These are phyloP conservation scores for Aphis craccivora DNA, from an alignment of 1,140 invertebrate genomes.

Conservation along the genomic window DNA sequence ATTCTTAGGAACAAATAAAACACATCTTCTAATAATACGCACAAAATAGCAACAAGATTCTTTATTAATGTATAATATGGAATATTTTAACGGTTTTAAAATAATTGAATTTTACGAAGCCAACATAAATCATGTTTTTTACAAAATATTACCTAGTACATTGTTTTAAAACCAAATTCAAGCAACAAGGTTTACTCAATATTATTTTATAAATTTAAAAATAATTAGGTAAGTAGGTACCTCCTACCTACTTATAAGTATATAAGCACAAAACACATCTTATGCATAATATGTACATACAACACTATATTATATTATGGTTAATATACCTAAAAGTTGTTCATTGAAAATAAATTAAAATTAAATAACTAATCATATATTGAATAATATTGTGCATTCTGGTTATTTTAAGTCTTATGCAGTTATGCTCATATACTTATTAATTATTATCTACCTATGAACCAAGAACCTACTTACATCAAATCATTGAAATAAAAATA, in stretches of 20 bases:
- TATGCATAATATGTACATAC: not conserved
- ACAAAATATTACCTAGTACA: not conserved
- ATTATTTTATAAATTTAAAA: not conserved
- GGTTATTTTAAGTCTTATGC: not conserved
- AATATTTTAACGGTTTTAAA: not conserved
- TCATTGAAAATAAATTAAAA: not conserved
- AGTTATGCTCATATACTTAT: not conserved
- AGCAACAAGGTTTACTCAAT: not conserved
- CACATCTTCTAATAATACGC: not conserved
- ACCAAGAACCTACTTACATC: not conserved
- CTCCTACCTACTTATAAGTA: too few relatives aligned
- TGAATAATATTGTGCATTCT: not conserved
- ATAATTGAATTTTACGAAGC: not conserved
- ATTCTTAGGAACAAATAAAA: not conserved
- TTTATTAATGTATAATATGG: not conserved
- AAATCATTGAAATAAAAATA: not conserved
- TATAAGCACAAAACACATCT: not conserved
- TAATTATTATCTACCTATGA: not conserved
- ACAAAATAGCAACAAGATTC: not conserved
- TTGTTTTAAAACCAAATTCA: not conserved
- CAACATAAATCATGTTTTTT: not conserved
- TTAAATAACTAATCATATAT: not conserved
- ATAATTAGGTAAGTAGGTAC: not conserved
- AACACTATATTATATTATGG: not conserved
- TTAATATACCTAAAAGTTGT: not conserved